These are phyloP conservation scores for Drosophila fuyamai DNA, from an alignment of 1,140 invertebrate species.

Conservation along the genomic window DNA sequence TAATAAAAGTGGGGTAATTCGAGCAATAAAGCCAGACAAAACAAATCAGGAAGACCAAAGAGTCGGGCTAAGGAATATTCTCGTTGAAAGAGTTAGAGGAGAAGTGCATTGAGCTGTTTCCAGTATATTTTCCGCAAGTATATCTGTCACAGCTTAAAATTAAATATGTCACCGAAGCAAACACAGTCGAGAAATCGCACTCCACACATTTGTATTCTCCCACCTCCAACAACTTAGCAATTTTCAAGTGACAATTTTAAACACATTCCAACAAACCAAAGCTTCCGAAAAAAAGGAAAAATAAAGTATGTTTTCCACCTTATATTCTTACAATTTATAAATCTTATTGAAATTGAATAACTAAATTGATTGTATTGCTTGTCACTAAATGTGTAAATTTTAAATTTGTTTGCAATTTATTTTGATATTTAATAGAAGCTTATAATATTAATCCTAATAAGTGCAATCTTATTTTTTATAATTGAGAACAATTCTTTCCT, in stretches of 20 bases:
- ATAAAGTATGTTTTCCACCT: too few relatives aligned
- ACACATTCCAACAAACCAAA: conserved; percentile 54
- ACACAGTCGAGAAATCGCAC: not conserved
- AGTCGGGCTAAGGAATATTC: not conserved
- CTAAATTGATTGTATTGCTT: too few relatives aligned
- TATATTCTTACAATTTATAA: too few relatives aligned
- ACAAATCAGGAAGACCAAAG: conserved; percentile 19
- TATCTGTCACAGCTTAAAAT: conserved; percentile 48
- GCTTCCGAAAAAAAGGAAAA: conserved; percentile 5
- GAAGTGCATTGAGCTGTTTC: conserved; percentile 20
- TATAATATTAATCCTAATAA: not conserved
- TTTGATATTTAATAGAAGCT: too few relatives aligned
- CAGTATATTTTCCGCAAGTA: conserved; percentile 24
- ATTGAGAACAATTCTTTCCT: not conserved
- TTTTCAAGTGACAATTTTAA: conserved; percentile 77
- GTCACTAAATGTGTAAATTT: too few relatives aligned
- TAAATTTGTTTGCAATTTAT: too few relatives aligned
- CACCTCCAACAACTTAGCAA: conserved; percentile 46
- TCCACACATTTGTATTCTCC: conserved; percentile 17
- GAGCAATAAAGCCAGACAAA: not conserved
- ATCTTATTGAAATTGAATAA: too few relatives aligned
- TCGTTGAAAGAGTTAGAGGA: too few relatives aligned
- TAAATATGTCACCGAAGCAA: conserved; percentile 38
- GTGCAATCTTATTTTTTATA: not conserved
- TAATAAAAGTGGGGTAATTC: conserved; percentile 1